phyloP scores from a whole-genome alignment of 2,797 vertebrate genomes.

The Betta splendens region DNA sequence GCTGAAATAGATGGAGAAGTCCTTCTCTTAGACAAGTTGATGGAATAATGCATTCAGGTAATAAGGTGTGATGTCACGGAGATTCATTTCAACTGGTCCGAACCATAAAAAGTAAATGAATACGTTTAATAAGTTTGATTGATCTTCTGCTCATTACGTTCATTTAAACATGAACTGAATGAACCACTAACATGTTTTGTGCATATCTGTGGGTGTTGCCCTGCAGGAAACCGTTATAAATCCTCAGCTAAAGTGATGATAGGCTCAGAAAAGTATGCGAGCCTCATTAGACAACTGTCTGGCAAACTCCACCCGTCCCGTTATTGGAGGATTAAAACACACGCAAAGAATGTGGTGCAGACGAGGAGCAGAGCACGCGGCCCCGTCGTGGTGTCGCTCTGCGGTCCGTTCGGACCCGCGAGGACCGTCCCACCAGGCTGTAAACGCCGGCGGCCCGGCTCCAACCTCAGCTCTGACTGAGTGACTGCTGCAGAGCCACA shows the following conservation, averaged over 20 bases:
- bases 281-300: constrained; percentile 30
- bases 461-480: constrained; percentile 27
- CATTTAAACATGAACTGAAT: not conserved
- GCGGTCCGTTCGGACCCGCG: constrained; percentile 35
- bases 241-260: constrained; percentile 15
- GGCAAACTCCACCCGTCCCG: constrained; percentile 30
- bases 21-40: constrained; percentile 30
- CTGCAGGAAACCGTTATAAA: constrained; percentile 17
- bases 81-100: too few species aligned
- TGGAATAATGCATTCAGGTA: too few species aligned
- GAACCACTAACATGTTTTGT: constrained; percentile 1
- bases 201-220: constrained; percentile 14
- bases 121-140: too few species aligned
- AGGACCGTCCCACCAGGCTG: constrained; percentile 37
- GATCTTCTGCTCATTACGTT: not conserved
- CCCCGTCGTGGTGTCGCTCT: constrained; percentile 35
- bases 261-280: constrained; percentile 32
- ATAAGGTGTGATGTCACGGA: too few species aligned
- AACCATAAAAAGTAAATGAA: too few species aligned
- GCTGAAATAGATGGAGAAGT: constrained; percentile 13
- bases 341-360: constrained; percentile 9
- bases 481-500: constrained; percentile 23
- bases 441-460: constrained; percentile 38
- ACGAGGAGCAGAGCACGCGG: constrained; percentile 12
- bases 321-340: constrained; percentile 28